Percentiles rank a stretch among this genome's conserved stretches.
Conservation (phyloP, 2,113 vertebrate genomes). For the Callionymus lyra region DNA sequence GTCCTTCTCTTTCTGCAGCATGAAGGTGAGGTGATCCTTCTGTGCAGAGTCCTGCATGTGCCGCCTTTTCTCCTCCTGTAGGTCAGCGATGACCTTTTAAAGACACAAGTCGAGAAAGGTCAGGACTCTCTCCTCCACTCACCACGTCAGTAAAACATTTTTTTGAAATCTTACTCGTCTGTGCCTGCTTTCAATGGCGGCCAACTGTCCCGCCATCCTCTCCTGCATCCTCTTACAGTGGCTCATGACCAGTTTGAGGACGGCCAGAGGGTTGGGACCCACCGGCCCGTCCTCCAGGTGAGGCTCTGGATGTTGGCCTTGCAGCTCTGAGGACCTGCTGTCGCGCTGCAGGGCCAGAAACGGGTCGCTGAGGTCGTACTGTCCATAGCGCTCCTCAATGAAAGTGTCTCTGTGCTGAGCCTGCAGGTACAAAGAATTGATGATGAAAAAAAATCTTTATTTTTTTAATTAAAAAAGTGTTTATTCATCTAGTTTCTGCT, state of each 20-base stretch:
- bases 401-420: conserved; percentile 87
- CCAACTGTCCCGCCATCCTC: conserved; percentile 86
- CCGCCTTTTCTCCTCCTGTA: conserved; percentile 82
- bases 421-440: conserved; percentile 53
- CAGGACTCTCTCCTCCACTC: too few relatives aligned
- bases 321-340: conserved; percentile 69
- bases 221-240: conserved; percentile 96
- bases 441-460: too few relatives aligned
- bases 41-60: conserved; percentile 81
- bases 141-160: too few relatives aligned
- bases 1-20: conserved; percentile 87
- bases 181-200: conserved; percentile 86
- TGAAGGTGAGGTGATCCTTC: conserved; percentile 84
- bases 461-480: too few relatives aligned
- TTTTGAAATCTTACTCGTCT: conserved; percentile 74
- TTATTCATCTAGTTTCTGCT: too few relatives aligned
- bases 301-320: conserved; percentile 45
- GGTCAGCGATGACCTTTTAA: conserved; percentile 84
- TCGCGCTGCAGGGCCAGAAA: conserved; percentile 91
- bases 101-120: conserved; percentile 4
- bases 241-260: conserved; percentile 89
- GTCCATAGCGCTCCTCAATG: conserved; percentile 90
- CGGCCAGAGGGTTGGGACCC: conserved; percentile 81
- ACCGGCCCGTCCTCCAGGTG: conserved; percentile 63
- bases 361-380: conserved; percentile 91